Conservation (phyloP, 2,113 vertebrate genomes). For the Lethenteron reissneri region DNA sequence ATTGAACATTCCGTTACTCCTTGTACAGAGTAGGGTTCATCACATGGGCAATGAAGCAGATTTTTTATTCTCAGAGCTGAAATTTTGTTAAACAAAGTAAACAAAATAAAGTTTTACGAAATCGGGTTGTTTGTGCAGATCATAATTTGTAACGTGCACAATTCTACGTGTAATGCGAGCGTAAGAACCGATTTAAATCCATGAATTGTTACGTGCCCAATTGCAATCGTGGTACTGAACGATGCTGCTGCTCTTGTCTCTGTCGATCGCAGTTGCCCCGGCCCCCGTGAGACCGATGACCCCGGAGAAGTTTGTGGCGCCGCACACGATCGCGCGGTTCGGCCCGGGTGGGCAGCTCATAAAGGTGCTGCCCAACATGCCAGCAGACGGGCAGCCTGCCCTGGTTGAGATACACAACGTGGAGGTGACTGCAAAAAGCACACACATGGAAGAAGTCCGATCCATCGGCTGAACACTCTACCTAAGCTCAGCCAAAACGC, state of each 20-base stretch:
- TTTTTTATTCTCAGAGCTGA: no score
- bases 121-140: not conserved
- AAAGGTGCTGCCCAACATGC: slow-evolving; percentile 22
- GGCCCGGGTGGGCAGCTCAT: slow-evolving; percentile 52
- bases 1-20: no score
- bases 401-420: slow-evolving; percentile 47
- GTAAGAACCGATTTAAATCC: not conserved
- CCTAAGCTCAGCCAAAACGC: no score
- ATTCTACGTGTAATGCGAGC: not conserved
- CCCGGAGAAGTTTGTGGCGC: slow-evolving; percentile 35
- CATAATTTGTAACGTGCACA: not conserved
- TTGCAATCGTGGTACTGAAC: not conserved
- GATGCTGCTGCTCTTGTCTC: not conserved
- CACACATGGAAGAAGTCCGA: no score
- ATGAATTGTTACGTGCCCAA: not conserved
- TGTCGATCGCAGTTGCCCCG: not conserved
- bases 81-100: no score
- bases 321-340: slow-evolving; percentile 38
- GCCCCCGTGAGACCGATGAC: slow-evolving; percentile 8
- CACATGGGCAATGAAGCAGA: no score
- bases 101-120: not conserved
- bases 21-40: no score
- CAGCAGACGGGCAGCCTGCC: slow-evolving; percentile 24
- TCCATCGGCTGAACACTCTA: no score
- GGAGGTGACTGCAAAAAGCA: slow-evolving; percentile 27